Evolutionary conservation across 2,888 invertebrate genomes (phyloP).

Genomic region (Oligia strigilis): DNA sequence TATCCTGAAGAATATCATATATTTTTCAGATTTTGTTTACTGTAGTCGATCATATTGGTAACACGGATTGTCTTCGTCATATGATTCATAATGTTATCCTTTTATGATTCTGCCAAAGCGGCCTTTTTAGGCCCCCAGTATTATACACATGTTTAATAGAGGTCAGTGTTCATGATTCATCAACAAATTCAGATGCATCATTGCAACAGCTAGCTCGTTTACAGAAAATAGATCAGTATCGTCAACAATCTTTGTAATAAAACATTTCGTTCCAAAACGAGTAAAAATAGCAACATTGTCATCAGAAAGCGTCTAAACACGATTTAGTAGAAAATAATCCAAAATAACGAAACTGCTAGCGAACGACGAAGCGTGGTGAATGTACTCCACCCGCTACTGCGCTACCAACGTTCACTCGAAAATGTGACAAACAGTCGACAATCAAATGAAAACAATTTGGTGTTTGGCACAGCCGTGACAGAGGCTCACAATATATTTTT

Average conservation of each 20-base stretch:
- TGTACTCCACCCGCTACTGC: slow-evolving; percentile 64
- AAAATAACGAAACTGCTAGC: slow-evolving; percentile 58
- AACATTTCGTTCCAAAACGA: neutral
- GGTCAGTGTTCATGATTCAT: neutral
- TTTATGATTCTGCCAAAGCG: no score
- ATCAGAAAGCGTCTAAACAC: slow-evolving; percentile 56
- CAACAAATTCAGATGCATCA: neutral
- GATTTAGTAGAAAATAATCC: slow-evolving; percentile 59
- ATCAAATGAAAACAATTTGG: neutral
- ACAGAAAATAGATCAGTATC: neutral
- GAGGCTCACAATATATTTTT: neutral
- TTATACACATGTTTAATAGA: no score
- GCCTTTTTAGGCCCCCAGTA: no score
- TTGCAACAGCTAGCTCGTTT: neutral
- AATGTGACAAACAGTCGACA: neutral
- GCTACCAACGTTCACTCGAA: slow-evolving; percentile 61
- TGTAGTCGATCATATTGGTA: no score
- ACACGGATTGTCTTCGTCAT: no score
- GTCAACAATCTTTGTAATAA: slow-evolving; percentile 1
- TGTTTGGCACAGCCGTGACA: neutral
- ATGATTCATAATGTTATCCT: no score
- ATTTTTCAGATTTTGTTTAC: no score
- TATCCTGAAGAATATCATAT: no score
- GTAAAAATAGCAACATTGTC: slow-evolving; percentile 31
- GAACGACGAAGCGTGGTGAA: slow-evolving; percentile 74